Evolutionary conservation across 2,797 vertebrate species (phyloP), one percentile per base, ranked within the genome.

Genomic region (Centropyge bicolor): DNA sequence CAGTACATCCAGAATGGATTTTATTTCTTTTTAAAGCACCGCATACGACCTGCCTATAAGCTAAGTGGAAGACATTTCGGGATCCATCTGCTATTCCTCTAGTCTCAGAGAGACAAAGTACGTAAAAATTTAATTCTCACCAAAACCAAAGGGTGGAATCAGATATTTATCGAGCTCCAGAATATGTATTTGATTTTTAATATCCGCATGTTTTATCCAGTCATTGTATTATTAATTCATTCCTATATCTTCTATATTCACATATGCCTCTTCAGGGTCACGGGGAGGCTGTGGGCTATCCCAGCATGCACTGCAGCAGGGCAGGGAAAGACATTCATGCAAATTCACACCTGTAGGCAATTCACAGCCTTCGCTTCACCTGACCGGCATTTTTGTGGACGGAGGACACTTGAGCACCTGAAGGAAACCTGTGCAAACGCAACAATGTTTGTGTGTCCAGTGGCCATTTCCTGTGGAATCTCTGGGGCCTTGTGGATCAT

Each of bases 141-240:
- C 38, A 54, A 78, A 72, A 54, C 40, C 36, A 70, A 71, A 36
- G n/a, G 13, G 3, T 31, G 5, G 27, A 64, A 81, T 63, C 24
- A 5, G 17, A 77, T 74, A 69, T 81, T 57, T 56, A 60, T 17
- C 38, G 5, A 60, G 45, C n/a, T 72, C 14, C 59, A 64, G 45
- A 65, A 65, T 35, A 35, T 82, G 46, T 68, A 17, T 82, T 84
- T 41, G 43, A 80, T 61, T 82, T 72, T 56, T 19, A 83, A 74
- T 70, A 72, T 16, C 41, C 27, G 71, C 52, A 64, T 78, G 63
- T 86, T 81, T 85, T 49, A 78, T 66, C 62, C 36, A 57, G 62
- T 77, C 27, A 52, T 73, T 78, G 49, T 76, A 71, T 86, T 78
- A 88, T 84, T 88, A 60, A 88, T 84, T 71, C 49, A 66, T 49